Evolutionary conservation across 2,113 vertebrate species (phyloP).

Genomic region (Oryzias celebensis): DNA sequence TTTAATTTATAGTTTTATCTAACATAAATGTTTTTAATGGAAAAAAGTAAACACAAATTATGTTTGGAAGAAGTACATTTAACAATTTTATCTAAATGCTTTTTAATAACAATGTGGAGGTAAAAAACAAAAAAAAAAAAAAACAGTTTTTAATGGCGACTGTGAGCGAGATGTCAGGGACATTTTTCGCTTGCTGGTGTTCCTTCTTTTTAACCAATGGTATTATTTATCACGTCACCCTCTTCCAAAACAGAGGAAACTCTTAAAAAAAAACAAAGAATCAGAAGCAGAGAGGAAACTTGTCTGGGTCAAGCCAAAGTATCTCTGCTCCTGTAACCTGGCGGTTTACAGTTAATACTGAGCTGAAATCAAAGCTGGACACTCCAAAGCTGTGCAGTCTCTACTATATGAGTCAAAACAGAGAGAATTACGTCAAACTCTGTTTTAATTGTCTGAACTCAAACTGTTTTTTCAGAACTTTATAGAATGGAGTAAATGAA

Average conservation of each 20-base stretch:
- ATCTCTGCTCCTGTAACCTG: constrained; percentile 66
- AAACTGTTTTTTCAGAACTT: too few relatives aligned
- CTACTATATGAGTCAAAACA: too few relatives aligned
- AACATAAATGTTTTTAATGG: not conserved
- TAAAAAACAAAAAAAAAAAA: constrained; percentile 79
- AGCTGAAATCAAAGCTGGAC: too few relatives aligned
- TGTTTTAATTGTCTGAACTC: too few relatives aligned
- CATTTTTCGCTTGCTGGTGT: constrained; percentile 85
- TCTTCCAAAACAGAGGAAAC: constrained; percentile 88
- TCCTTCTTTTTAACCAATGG: constrained; percentile 87
- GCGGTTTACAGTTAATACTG: constrained; percentile 8
- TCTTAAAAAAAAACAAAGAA: constrained; percentile 88
- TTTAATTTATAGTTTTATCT: too few relatives aligned
- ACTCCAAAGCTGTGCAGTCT: too few relatives aligned
- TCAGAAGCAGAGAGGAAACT: constrained; percentile 78
- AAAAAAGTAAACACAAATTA: not conserved
- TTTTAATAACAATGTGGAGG: constrained; percentile 34
- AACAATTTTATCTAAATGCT: constrained; percentile 1
- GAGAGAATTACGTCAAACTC: too few relatives aligned
- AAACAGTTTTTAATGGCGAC: constrained; percentile 83
- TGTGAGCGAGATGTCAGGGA: constrained; percentile 75
- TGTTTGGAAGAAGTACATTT: not conserved
- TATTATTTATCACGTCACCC: constrained; percentile 92
- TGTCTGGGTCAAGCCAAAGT: constrained; percentile 74
- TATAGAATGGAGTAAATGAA: too few relatives aligned